Evolutionary conservation across 2,113 vertebrate genomes (phyloP), one percentile per base, ranked within the genome.

Genomic region (Orycteropus afer): DNA sequence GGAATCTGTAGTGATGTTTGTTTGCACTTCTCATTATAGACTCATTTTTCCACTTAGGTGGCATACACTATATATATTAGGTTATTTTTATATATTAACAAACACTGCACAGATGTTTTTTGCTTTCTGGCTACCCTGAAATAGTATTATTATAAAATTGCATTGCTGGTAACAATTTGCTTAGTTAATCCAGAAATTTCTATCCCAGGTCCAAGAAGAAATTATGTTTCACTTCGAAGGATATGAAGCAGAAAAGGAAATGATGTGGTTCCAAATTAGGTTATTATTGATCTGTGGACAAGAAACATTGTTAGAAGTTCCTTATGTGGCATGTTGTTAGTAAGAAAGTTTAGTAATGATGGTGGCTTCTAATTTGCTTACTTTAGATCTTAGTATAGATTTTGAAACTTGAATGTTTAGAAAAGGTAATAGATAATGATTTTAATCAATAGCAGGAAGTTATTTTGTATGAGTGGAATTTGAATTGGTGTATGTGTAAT

Each of bases 131-230:
- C n/a, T 94, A 93, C 80, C 49, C 51, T 96, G 0, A 4, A 96
- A 95, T 96, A 92, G 47, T 93, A 59, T 59, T 96, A 97, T 95
- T 97, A 53, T 94, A 97, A 97, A 98, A 78, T 93, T 93, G 34
- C 57, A 78, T 97, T 94, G 95, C 97, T 96, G 98, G 94, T 97
- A 98, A 94, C 23, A 0, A 95, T 96, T 97, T 98, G 77, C 79
- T 97, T 98, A 84, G 63, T 97, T 98, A 94, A 97, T 97, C 76
- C 91, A 96, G 89, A 96, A 95, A 89, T 97, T 81, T 84, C 55
- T 92, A 59, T 94, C 13, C 83, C 7, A 89, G 87, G 61, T 92
- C 96, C 90, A 97, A 90, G 47, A 57, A 79, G 93, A 18, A 77
- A 15, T 92, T 83, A 89, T 86, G 76, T 84, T 97, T 97, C 89